Evolutionary conservation across 35 echinoderm and acorn worm species (phyloP).

Genomic region (Stichopus chloronotus): DNA sequence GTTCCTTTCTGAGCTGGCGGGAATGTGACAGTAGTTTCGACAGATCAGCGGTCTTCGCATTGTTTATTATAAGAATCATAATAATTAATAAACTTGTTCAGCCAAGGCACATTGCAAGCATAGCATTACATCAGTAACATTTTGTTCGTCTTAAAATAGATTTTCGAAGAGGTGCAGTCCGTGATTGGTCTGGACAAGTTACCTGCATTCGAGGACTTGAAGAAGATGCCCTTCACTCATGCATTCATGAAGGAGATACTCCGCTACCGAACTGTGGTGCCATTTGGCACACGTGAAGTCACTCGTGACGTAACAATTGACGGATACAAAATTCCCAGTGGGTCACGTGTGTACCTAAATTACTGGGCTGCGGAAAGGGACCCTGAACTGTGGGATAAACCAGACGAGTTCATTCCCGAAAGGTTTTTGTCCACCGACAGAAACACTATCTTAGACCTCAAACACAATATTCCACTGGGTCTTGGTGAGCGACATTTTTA

Average conservation of each 20-base stretch:
- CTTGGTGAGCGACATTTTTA: conserved; percentile 39
- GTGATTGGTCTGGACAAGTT: neutral
- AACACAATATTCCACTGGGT: conserved; percentile 37
- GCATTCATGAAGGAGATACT: conserved; percentile 14
- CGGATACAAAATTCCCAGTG: conserved; percentile 65
- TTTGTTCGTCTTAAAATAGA: neutral
- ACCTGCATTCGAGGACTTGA: neutral
- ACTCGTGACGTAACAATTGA: conserved; percentile 17
- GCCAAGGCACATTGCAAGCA: too few species aligned
- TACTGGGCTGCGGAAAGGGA: conserved; percentile 57
- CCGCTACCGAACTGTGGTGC: neutral
- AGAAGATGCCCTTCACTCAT: conserved; percentile 31
- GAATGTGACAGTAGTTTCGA: too few species aligned
- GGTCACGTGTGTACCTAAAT: conserved; percentile 58
- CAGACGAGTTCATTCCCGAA: conserved; percentile 52
- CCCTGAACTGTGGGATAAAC: conserved; percentile 55
- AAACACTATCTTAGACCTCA: conserved; percentile 8
- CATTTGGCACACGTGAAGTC: neutral
- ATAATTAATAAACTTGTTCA: too few species aligned
- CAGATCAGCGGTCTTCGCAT: too few species aligned
- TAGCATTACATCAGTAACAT: too few species aligned
- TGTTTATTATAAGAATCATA: too few species aligned
- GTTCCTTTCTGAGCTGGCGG: too few species aligned
- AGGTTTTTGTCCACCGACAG: conserved; percentile 42
- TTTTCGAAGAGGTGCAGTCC: neutral